Evolutionary conservation across 2,797 vertebrate genomes (phyloP).

Genomic region (Xenops minutus): DNA sequence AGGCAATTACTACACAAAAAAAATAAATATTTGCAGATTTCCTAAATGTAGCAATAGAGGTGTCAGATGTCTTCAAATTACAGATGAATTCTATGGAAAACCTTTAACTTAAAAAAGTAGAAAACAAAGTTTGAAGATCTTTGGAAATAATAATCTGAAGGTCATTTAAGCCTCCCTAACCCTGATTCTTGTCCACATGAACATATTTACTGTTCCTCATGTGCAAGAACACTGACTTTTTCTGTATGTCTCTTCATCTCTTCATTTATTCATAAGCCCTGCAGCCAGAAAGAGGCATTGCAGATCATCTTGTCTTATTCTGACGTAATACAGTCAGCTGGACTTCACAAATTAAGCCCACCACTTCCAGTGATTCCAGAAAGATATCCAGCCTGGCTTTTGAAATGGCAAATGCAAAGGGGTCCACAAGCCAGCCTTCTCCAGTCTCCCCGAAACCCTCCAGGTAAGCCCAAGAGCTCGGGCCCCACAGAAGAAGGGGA

Average conservation of each 20-base stretch:
- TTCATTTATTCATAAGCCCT: slow-evolving; percentile 3
- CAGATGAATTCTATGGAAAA: not conserved
- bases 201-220: not conserved
- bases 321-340: not conserved
- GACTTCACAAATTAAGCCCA: not conserved
- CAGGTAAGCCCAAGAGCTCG: not conserved
- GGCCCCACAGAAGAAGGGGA: not conserved
- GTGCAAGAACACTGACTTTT: not conserved
- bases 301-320: not conserved
- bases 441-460: not conserved
- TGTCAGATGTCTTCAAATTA: not conserved
- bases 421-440: not conserved
- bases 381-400: not conserved
- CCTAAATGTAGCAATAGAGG: not conserved
- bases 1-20: not conserved
- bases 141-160: not conserved
- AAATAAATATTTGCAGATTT: not conserved
- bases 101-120: not conserved
- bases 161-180: not conserved
- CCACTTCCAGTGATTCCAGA: not conserved
- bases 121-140: not conserved
- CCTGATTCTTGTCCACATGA: not conserved
- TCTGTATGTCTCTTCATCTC: not conserved
- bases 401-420: not conserved
- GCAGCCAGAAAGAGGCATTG: not conserved